Base-by-base conservation (phyloP, 2,888 invertebrate genomes). In the Pollenia griseotomentosa region DNA sequence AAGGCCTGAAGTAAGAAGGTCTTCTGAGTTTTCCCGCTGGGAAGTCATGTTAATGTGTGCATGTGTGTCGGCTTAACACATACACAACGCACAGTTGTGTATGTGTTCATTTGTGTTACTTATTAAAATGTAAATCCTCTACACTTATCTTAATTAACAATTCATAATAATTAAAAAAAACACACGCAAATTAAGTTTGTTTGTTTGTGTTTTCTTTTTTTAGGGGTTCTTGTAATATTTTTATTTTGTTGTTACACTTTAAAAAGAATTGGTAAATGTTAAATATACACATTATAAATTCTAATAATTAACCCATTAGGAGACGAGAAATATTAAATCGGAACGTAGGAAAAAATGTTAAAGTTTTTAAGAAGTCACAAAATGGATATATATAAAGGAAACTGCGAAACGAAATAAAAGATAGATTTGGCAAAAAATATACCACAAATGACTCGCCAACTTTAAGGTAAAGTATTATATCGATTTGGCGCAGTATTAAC, bases 91-190 rank as follows among this genome's bases (percentile, higher is more conserved):
- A 33, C 33, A 33, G 33, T 33, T 33, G 33, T 74, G 55, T 82
- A 53, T 55, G 59, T 40, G n/a, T n/a, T 19, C 19, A 53, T 33
- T 53, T 51, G 57, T 82, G 61, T 71, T 23, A 73, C 46, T 66
- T 70, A 86, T 88, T 83, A 78, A 86, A 88, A 88, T 88, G 88
- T 81, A 88, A 89, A 89, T 89, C 87, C 83, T 53, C 71, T 83
- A 88, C 84, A 89, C 88, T 88, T 89, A 89, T 88, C 89, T 88
- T 89, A 89, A 89, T 89, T 89, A 89, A 88, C 88, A 89, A 89
- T 89, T 89, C 86, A 73, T 80, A 79, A 82, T 78, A 61, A 75
- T 66, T 73, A 71, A 65, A 80, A 23, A 63, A 33, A 33, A 33
- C 33, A 61, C 75, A 80, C 74, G 78, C 83, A 23, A 79, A 83